Evolutionary conservation across 2,113 vertebrate genomes (phyloP), one percentile per base, ranked within the genome.

Genomic region (Oceanodroma tethys): DNA sequence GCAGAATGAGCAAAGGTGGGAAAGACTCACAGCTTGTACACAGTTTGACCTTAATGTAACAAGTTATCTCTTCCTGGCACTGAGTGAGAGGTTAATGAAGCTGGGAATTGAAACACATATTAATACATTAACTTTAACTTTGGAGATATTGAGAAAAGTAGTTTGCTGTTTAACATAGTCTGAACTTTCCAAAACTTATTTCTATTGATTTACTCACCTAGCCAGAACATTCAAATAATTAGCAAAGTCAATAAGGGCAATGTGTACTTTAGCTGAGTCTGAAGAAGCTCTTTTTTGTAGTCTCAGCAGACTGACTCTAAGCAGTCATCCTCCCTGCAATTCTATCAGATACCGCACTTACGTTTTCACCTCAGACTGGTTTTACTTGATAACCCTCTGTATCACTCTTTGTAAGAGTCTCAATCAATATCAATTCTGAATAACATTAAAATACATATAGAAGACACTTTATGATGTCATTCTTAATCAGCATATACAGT

Each of bases 191-290:
- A 91, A 91, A 95, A 55, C 30, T 76, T 89, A 58, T 48, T 88
- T 87, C 66, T 45, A 76, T 81, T 78, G 65, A 89, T 95, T 97
- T 63, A 45, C 84, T 95, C 58, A 63, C 43, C 65, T 93, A 86
- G 53, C 32, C 27, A 96, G 66, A 75, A 73, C 21, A 67, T 68
- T 97, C 42, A 86, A 93, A 96, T 88, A 82, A 95, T 91, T 89
- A 92, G 13, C 12, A 13, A 86, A 93, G 56, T 86, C 84, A 70
- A 59, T 90, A 67, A 81, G 40, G 93, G 13, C 6, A 13, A 67
- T 30, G 47, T 32, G 34, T 85, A 66, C 15, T 95, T 95, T 48
- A 91, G 56, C 29, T 43, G 34, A 56, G 32, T 78, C 38, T 66
- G 25, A 88, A 83, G 40, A n/a, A 86, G 17, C 8, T 86, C 66